These are phyloP conservation scores for Struthio camelus DNA, from an alignment of 2,113 vertebrate genomes.

Conservation along the genomic window DNA sequence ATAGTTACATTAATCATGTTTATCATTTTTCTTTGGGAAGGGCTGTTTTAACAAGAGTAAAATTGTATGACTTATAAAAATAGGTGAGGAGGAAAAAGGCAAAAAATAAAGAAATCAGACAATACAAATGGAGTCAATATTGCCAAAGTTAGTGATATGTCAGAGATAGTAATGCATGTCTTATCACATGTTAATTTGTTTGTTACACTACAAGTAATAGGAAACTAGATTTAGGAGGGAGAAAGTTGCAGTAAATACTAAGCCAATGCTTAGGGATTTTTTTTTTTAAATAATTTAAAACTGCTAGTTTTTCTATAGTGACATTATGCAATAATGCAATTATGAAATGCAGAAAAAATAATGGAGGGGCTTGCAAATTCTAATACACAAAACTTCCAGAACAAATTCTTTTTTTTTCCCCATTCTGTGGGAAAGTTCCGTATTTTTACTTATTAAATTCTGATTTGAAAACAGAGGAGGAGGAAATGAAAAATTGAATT, in stretches of 20 bases:
- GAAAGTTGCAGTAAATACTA: not conserved
- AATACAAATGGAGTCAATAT: no score
- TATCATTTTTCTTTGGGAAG: slow-evolving; percentile 1
- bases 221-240: not conserved
- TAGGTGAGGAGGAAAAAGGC: not conserved
- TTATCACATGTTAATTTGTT: not conserved
- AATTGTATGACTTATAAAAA: slow-evolving; percentile 11
- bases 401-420: slow-evolving; percentile 37
- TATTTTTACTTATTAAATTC: slow-evolving; percentile 22
- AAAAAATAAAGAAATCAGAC: no score
- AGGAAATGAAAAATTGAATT: slow-evolving; percentile 12
- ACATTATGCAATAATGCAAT: not conserved
- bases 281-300: not conserved
- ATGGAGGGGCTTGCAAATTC: slow-evolving; percentile 15
- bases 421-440: slow-evolving; percentile 20
- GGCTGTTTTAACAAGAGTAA: slow-evolving; percentile 17
- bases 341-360: slow-evolving; percentile 1
- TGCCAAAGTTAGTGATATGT: not conserved
- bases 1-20: not conserved
- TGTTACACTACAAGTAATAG: not conserved
- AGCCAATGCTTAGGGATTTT: not conserved
- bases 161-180: not conserved
- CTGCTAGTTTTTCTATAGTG: not conserved
- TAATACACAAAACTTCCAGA: slow-evolving; percentile 6
- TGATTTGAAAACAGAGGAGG: not conserved